Percentiles rank a stretch among this genome's conserved stretches.
These are phyloP conservation scores for Gobius niger DNA, from an alignment of 2,113 vertebrate species.

Conservation along the genomic window DNA sequence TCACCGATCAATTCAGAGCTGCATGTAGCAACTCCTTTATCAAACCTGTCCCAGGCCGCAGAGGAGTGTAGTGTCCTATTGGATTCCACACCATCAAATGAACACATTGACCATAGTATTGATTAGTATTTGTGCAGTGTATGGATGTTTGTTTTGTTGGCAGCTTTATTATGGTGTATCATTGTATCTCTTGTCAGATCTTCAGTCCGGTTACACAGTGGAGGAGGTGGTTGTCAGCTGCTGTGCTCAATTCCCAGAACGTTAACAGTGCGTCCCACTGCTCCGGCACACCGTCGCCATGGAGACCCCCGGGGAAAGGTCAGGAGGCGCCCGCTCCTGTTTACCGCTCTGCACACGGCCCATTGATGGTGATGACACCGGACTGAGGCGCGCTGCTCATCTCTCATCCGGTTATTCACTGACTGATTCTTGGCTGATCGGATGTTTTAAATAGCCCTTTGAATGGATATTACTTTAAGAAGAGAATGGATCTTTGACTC, in stretches of 20 bases:
- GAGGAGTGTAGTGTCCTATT: no score
- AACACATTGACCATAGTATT: no score
- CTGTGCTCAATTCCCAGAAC: not conserved
- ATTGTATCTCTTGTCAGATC: not conserved
- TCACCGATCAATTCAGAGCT: no score
- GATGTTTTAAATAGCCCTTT: no score
- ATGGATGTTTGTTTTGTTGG: no score
- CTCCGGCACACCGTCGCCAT: conserved; percentile 67
- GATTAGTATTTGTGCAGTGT: no score
- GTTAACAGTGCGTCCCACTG: conserved; percentile 27
- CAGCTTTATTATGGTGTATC: not conserved
- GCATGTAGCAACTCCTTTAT: no score
- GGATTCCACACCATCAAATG: no score
- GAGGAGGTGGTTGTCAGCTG: conserved; percentile 3
- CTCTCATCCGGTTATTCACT: conserved; percentile 13
- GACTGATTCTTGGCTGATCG: no score
- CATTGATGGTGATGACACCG: conserved; percentile 46
- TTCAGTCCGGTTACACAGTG: not conserved
- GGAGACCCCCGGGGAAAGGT: conserved; percentile 68
- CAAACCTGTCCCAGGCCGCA: no score
- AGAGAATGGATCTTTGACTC: no score
- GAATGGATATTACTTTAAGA: no score
- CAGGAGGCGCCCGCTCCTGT: conserved; percentile 59
- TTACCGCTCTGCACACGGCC: conserved; percentile 60
- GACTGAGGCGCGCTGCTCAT: conserved; percentile 37